These are phyloP conservation scores for Ovibos moschatus DNA, from an alignment of 2,113 vertebrate genomes.

Conservation along the genomic window DNA sequence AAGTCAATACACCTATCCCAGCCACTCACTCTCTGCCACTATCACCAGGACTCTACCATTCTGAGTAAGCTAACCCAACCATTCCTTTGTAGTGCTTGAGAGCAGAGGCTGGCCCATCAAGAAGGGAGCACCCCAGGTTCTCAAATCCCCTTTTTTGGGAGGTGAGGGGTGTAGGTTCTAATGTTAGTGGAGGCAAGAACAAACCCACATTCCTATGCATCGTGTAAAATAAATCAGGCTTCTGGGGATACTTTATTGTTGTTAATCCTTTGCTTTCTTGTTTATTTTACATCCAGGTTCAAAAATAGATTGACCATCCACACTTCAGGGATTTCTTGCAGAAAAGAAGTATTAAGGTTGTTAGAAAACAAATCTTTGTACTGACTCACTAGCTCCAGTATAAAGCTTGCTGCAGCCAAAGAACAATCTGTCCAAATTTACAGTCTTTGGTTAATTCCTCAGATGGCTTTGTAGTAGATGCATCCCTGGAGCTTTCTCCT, in stretches of 20 bases:
- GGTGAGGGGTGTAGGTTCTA: background rate
- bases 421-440: conserved; percentile 10
- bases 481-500: background rate
- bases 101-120: background rate
- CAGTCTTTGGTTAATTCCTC: conserved; percentile 11
- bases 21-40: background rate
- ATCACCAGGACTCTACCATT: background rate
- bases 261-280: background rate
- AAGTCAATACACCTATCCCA: background rate
- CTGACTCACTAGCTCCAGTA: background rate
- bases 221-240: background rate
- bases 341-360: conserved; percentile 18
- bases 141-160: rapidly evolving
- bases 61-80: background rate
- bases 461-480: background rate
- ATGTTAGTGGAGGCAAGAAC: background rate
- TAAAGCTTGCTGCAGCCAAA: background rate
- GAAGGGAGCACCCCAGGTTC: rapidly evolving
- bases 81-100: background rate
- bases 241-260: background rate
- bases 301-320: conserved; percentile 16
- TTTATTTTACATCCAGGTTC: background rate
- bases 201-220: background rate
- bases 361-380: conserved; percentile 39
- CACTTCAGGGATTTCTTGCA: conserved; percentile 13